Conservation (phyloP, 2,888 invertebrate genomes). For the Tineola bisselliella region DNA sequence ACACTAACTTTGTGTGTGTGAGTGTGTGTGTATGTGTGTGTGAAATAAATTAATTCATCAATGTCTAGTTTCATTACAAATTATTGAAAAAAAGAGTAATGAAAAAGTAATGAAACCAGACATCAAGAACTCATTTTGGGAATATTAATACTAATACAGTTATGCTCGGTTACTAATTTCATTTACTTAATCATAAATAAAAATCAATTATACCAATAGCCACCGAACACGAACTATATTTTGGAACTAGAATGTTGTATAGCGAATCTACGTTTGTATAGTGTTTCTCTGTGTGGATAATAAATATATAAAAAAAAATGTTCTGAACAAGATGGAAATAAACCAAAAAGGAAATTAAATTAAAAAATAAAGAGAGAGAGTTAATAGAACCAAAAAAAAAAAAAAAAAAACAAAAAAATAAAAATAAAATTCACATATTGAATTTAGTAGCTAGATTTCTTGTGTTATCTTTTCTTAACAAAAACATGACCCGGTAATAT, state of each 20-base stretch:
- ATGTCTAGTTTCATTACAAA: slow-evolving; percentile 49
- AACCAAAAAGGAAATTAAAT: slow-evolving; percentile 26
- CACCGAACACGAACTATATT: slow-evolving; percentile 53
- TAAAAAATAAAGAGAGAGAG: slow-evolving; percentile 28
- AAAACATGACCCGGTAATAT: background rate
- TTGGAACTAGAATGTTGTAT: slow-evolving; percentile 52
- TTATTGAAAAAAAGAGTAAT: slow-evolving; percentile 13
- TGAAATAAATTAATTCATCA: background rate
- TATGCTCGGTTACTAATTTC: slow-evolving; percentile 53
- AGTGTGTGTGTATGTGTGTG: too few species aligned
- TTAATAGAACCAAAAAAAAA: slow-evolving; percentile 15
- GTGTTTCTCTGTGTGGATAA: slow-evolving; percentile 67
- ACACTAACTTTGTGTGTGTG: background rate
- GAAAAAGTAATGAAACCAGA: slow-evolving; percentile 50
- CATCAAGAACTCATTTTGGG: too few species aligned
- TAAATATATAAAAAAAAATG: slow-evolving; percentile 30
- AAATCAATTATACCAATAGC: slow-evolving; percentile 35
- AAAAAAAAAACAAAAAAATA: slow-evolving; percentile 25
- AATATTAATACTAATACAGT: slow-evolving; percentile 30
- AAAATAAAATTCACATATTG: slow-evolving; percentile 31
- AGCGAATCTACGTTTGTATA: slow-evolving; percentile 56
- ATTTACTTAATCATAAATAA: slow-evolving; percentile 4
- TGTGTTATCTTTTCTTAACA: background rate
- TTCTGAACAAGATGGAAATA: slow-evolving; percentile 18
- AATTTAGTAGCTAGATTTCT: slow-evolving; percentile 24